Evolutionary conservation across 2,797 vertebrate genomes (phyloP).

Genomic region (Ibycter americanus): DNA sequence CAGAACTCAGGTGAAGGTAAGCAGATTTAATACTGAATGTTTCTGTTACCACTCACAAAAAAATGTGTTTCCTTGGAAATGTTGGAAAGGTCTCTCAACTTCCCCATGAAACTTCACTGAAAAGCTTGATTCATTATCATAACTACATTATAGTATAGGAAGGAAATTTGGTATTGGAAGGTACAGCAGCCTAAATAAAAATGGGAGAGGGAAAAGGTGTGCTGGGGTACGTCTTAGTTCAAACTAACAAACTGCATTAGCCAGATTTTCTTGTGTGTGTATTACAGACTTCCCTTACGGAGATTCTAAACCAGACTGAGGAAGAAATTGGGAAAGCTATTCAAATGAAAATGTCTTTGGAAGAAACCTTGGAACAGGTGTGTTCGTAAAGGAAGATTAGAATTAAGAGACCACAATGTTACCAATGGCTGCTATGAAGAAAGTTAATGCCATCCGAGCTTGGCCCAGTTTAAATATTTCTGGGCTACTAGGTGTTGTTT

Average conservation of each 20-base stretch:
- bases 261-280: background rate
- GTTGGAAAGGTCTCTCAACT: background rate
- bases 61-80: background rate
- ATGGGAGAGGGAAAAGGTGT: background rate
- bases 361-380: slow-evolving; percentile 91
- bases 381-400: background rate
- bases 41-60: background rate
- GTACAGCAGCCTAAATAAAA: background rate
- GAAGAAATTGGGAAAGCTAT: slow-evolving; percentile 84
- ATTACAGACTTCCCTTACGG: slow-evolving; percentile 84
- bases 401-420: background rate
- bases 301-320: slow-evolving; percentile 86
- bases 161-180: background rate
- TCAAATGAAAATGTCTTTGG: slow-evolving; percentile 84
- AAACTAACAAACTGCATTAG: background rate
- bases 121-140: background rate
- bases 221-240: background rate
- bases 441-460: background rate
- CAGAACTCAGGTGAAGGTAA: slow-evolving; percentile 87
- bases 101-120: background rate
- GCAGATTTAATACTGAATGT: background rate
- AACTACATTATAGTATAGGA: background rate
- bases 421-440: background rate
- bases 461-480: background rate
- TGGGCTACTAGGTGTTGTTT: background rate